These are phyloP conservation scores for Norana najaformis DNA, from an alignment of 2,888 invertebrate genomes.

Conservation along the genomic window DNA sequence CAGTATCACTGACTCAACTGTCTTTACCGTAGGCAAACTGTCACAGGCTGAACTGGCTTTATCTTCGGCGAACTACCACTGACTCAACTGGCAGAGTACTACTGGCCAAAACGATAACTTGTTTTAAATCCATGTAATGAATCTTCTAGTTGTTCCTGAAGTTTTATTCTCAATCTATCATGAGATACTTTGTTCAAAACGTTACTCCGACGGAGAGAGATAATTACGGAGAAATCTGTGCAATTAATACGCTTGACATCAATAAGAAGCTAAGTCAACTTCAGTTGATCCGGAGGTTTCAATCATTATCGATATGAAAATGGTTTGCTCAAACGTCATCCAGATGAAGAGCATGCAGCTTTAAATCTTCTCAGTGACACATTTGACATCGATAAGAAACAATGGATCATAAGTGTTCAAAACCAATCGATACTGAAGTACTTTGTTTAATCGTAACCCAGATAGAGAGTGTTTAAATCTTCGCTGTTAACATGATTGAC, in stretches of 20 bases:
- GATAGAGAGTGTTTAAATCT: background rate
- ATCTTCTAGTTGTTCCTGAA: background rate
- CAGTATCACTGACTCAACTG: too few relatives aligned
- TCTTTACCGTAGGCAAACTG: too few relatives aligned
- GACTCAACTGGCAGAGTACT: background rate
- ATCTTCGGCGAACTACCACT: background rate
- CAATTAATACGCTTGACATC: too few relatives aligned
- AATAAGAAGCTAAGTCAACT: too few relatives aligned
- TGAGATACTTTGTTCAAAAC: background rate
- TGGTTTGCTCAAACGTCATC: background rate
- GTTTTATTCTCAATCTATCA: background rate
- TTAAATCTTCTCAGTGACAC: too few relatives aligned
- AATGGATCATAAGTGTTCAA: background rate
- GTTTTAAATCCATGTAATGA: too few relatives aligned
- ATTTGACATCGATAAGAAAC: too few relatives aligned
- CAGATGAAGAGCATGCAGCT: background rate
- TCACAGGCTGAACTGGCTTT: background rate
- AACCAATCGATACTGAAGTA: background rate
- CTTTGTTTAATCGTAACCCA: background rate
- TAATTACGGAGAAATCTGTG: too few relatives aligned
- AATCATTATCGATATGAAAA: background rate
- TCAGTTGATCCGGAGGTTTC: background rate
- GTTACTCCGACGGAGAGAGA: background rate
- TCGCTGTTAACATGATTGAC: background rate
- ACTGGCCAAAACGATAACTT: too few relatives aligned